Base-by-base conservation (phyloP, 2,113 vertebrate species). In the Pollachius pollachius region DNA sequence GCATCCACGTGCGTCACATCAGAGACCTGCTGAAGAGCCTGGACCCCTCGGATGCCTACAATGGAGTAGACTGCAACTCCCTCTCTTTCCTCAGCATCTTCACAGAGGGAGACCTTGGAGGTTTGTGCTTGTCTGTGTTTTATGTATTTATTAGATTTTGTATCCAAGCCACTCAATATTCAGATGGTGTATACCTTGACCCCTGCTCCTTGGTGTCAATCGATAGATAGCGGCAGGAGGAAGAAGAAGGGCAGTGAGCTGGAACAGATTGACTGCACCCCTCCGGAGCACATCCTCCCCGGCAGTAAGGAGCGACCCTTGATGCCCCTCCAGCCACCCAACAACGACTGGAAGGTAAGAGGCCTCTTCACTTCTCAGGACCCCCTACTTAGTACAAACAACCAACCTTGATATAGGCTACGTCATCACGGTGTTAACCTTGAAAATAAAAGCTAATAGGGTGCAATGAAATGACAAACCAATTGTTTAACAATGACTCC, bases 191-290 rank as follows among this genome's bases (percentile, higher is more conserved):
- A 11, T 25, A 11, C 18, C 2, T 37, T 78, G 15, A 64, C 41
- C 12, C 56, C 64, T 56, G 8, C 56, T 61, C 21, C 41, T 12
- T 60, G 15, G 5, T 17, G 1, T 65, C 37, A 52, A 1, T 2
- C 19, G 74, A 12, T 80, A 99, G 97, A 99, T 57, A 96, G 92
- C 63, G 97, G 95, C 48, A 98, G 95, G 81, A 86, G 95, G 69
- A 98, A 97, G 94, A 97, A 95, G 88, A 99, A 96, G 82, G 95
- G 94, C 69, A 93, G 85, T 0, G 97, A 99, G 73, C 91, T 98
- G 90, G 97, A 99, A 81, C 97, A 98, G 90, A 99, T 98, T 1
- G 97, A 99, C 88, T 99, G 97, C 83, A 98, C 97, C 1, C 97
- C 97, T 0, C 97, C 97, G 17, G 97, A 99, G 82, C 95, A 99